A percentile compares a stretch with the other conserved stretches of the same genome.
Conservation (phyloP, 2,113 vertebrate species). For the Balaeniceps rex region DNA sequence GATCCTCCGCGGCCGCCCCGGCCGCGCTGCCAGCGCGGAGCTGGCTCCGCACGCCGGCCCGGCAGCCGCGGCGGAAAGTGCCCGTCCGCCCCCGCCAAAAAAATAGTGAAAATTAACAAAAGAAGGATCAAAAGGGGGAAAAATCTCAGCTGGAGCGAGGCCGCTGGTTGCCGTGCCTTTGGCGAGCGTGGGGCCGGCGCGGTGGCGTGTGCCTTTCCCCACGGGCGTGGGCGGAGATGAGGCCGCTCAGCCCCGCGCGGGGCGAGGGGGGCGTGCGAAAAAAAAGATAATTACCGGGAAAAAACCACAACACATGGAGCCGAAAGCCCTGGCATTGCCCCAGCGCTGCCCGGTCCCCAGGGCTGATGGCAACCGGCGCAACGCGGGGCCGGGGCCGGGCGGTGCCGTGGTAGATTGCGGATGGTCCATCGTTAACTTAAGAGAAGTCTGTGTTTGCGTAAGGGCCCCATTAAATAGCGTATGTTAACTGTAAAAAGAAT, state of each 20-base stretch:
- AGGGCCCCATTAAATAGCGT: not conserved
- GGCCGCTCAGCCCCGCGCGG: not conserved
- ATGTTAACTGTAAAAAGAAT: not conserved
- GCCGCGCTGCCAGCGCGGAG: not conserved
- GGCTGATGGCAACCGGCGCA: not conserved
- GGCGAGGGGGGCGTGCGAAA: not conserved
- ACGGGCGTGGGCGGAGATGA: not conserved
- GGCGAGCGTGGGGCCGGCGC: not conserved
- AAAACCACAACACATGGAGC: not conserved
- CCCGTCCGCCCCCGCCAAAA: not conserved
- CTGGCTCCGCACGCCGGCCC: not conserved
- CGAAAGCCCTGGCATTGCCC: not conserved
- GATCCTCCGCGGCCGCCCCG: not conserved
- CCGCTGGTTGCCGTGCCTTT: not conserved
- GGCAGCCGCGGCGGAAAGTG: not conserved
- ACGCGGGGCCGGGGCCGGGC: not conserved
- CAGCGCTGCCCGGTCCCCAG: not conserved
- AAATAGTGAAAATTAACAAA: not conserved
- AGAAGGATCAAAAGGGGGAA: not conserved
- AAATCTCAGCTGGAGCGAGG: not conserved
- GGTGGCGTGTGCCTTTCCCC: not conserved
- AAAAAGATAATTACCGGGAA: rapidly evolving
- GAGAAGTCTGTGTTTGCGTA: not conserved
- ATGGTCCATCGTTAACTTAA: not conserved
- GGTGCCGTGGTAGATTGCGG: not conserved